phyloP scores from a whole-genome alignment of 2,113 vertebrate species.

The Cathartes aura region DNA sequence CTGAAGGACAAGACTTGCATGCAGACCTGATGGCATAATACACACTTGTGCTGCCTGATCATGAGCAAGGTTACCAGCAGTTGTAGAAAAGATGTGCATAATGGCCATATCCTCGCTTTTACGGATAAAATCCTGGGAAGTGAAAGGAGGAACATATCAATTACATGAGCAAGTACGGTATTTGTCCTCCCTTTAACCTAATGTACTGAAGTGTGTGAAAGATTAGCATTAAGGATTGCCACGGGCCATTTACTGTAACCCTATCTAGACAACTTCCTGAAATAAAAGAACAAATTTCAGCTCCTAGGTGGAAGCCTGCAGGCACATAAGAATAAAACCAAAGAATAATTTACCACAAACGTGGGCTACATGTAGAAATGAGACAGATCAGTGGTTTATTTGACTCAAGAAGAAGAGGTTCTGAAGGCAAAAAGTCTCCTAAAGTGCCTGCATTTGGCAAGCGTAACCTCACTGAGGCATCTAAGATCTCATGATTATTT shows the following conservation, averaged over 20 bases:
- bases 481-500: not conserved
- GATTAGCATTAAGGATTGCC: conserved; percentile 10
- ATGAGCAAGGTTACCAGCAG: not conserved
- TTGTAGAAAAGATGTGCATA: not conserved
- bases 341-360: not conserved
- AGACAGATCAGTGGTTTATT: not conserved
- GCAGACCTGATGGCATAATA: not conserved
- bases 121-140: not conserved
- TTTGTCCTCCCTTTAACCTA: conserved; percentile 30
- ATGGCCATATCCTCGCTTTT: not conserved
- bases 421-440: not conserved
- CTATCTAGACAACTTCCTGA: conserved; percentile 24
- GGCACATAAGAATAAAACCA: not conserved
- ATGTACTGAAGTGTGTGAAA: not conserved
- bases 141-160: not conserved
- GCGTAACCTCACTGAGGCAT: not conserved
- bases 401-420: not conserved
- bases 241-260: not conserved
- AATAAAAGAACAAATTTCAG: not conserved
- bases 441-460: not conserved
- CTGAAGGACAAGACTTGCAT: too few species aligned
- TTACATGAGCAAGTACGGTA: not conserved
- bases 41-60: not conserved
- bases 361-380: not conserved
- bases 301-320: not conserved